Conservation (phyloP, 2,797 vertebrate genomes). For the Myotis daubentonii region DNA sequence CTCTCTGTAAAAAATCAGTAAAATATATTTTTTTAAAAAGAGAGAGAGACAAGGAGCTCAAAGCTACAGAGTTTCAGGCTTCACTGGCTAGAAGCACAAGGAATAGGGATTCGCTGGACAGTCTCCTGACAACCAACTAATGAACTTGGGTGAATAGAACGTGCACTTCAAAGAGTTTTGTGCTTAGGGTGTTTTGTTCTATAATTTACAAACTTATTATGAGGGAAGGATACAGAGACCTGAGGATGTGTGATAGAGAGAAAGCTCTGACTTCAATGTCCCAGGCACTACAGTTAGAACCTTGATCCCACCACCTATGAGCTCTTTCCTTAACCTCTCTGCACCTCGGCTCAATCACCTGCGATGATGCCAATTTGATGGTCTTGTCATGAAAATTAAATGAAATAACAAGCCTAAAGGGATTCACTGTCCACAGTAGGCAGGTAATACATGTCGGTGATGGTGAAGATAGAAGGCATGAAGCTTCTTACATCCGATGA, state of each 20-base stretch:
- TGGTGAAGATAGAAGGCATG: background rate
- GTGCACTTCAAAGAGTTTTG: background rate
- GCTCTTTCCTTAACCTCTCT: background rate
- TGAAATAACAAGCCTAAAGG: background rate
- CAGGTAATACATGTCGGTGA: background rate
- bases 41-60: background rate
- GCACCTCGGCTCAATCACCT: background rate
- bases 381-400: constrained; percentile 6
- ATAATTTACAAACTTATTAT: background rate
- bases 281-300: background rate
- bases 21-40: too few relatives aligned
- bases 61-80: background rate
- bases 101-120: background rate
- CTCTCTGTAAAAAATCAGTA: too few relatives aligned
- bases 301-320: background rate
- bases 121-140: background rate
- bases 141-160: background rate
- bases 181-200: background rate
- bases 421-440: background rate
- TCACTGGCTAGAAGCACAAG: constrained; percentile 10
- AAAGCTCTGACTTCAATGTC: background rate
- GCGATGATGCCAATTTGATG: background rate
- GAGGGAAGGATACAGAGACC: background rate
- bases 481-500: background rate
- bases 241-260: background rate